These are phyloP conservation scores for Smutsia gigantea DNA, from an alignment of 2,797 vertebrate genomes.

Conservation along the genomic window DNA sequence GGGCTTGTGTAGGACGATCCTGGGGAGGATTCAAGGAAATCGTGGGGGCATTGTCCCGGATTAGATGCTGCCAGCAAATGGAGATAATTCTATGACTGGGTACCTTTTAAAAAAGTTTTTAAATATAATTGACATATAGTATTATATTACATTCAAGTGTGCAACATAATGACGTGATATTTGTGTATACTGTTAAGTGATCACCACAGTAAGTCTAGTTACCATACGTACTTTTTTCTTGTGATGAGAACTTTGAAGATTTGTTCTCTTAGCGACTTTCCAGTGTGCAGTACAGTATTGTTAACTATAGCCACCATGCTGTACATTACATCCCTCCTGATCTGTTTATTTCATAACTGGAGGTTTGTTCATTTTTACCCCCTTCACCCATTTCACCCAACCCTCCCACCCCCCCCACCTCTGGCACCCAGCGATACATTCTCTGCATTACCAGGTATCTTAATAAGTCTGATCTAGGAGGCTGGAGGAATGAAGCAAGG, in stretches of 20 bases:
- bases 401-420: background rate
- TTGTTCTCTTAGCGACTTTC: background rate
- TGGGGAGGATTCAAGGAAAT: background rate
- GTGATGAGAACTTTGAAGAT: background rate
- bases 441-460: background rate
- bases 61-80: background rate
- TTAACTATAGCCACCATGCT: background rate
- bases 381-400: background rate
- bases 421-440: background rate
- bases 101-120: background rate
- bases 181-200: background rate
- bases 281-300: background rate
- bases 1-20: background rate
- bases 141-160: background rate
- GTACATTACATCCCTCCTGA: background rate
- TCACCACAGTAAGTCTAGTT: background rate
- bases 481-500: background rate
- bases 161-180: background rate
- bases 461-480: accelerated
- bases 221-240: background rate
- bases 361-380: background rate
- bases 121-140: background rate
- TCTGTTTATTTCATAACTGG: background rate
- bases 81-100: background rate
- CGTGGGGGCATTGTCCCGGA: background rate